phyloP scores from a whole-genome alignment of 1,140 invertebrate species.

The Calycopis cecrops region DNA sequence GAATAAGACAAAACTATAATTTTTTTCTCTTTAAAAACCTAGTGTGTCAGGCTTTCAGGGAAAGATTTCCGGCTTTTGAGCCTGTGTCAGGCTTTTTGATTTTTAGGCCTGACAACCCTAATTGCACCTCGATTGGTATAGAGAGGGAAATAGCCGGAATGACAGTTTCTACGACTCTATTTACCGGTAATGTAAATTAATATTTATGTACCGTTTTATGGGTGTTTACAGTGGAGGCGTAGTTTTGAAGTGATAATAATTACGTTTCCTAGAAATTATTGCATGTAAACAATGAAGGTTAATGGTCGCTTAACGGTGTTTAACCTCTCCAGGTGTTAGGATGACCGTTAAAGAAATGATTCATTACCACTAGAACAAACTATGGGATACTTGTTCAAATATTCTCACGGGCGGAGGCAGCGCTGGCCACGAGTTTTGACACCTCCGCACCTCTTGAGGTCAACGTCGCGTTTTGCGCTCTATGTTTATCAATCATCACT shows the following conservation, averaged over 20 bases:
- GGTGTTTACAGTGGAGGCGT: too few species aligned
- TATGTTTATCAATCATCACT: conserved; percentile 3
- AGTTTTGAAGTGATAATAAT: neutral
- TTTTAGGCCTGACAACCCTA: too few species aligned
- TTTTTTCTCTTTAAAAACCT: too few species aligned
- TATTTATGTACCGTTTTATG: too few species aligned
- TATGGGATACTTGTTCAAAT: conserved; percentile 62
- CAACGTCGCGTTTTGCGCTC: conserved; percentile 44
- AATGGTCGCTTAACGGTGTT: conserved; percentile 43
- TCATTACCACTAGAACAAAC: conserved; percentile 68
- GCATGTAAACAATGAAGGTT: conserved; percentile 31
- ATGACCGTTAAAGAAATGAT: conserved; percentile 66
- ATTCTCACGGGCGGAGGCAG: conserved; percentile 64
- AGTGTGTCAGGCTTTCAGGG: too few species aligned
- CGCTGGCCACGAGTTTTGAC: conserved; percentile 55
- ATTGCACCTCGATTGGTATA: too few species aligned
- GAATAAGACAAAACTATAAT: too few species aligned
- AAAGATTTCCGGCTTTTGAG: too few species aligned
- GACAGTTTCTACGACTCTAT: too few species aligned
- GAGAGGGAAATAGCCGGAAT: too few species aligned
- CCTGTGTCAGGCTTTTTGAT: too few species aligned
- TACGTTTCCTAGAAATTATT: conserved; percentile 7
- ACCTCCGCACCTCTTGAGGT: conserved; percentile 47
- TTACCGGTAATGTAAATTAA: too few species aligned
- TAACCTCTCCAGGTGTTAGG: conserved; percentile 51